phyloP scores from a whole-genome alignment of 2,888 invertebrate genomes.

The Pandemis corylana region DNA sequence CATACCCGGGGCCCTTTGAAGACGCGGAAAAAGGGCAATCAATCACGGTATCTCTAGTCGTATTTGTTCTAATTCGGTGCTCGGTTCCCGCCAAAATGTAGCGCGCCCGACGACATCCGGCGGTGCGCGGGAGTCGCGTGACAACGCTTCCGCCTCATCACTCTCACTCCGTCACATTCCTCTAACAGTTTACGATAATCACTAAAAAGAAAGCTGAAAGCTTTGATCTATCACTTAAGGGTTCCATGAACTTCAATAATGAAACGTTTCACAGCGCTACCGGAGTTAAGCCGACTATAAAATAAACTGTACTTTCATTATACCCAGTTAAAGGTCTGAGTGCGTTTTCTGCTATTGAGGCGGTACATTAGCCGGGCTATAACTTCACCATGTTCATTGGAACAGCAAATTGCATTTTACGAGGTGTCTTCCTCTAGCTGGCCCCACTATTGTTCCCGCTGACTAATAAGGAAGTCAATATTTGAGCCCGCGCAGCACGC shows the following conservation, averaged over 20 bases:
- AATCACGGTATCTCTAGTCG: slow-evolving; percentile 61
- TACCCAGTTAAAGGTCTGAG: not conserved
- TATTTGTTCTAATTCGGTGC: slow-evolving; percentile 66
- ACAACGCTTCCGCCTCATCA: slow-evolving; percentile 66
- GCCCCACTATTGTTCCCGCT: slow-evolving; percentile 72
- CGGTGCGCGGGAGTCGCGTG: slow-evolving; percentile 58
- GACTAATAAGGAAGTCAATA: slow-evolving; percentile 82
- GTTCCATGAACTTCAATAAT: slow-evolving; percentile 29
- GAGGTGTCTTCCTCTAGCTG: slow-evolving; percentile 62
- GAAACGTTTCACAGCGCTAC: slow-evolving; percentile 18
- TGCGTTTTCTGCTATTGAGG: slow-evolving; percentile 6
- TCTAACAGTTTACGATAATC: slow-evolving; percentile 61
- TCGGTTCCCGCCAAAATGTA: slow-evolving; percentile 63
- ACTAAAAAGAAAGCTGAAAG: slow-evolving; percentile 53
- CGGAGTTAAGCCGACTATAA: slow-evolving; percentile 4
- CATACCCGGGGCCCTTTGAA: slow-evolving; percentile 37
- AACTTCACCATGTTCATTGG: slow-evolving; percentile 32
- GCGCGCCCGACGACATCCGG: slow-evolving; percentile 63
- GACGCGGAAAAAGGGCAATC: slow-evolving; percentile 54
- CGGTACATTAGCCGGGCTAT: slow-evolving; percentile 12
- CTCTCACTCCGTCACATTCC: slow-evolving; percentile 58
- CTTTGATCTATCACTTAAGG: slow-evolving; percentile 59
- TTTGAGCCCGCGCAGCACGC: slow-evolving; percentile 67
- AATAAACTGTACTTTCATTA: slow-evolving; percentile 2
- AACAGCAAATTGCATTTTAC: slow-evolving; percentile 57